These are phyloP conservation scores for Nanorana parkeri DNA, from an alignment of 2,113 vertebrate species.

Conservation along the genomic window DNA sequence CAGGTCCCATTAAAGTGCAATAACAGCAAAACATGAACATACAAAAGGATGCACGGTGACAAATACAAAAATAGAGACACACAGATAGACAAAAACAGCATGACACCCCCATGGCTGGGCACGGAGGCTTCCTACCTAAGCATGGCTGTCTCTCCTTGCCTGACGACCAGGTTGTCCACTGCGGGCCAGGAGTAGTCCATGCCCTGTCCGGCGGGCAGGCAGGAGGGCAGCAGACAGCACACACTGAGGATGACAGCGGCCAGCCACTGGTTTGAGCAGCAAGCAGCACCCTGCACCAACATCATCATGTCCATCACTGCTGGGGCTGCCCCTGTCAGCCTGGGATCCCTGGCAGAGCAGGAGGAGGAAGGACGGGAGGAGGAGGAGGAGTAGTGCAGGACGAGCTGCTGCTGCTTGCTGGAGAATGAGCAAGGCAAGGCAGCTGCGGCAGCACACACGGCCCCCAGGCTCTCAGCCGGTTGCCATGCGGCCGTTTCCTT, in stretches of 20 bases:
- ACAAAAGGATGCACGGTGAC: background rate
- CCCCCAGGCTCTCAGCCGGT: slow-evolving; percentile 93
- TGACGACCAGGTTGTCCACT: slow-evolving; percentile 92
- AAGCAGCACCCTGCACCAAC: slow-evolving; percentile 90
- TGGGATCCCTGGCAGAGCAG: slow-evolving; percentile 50
- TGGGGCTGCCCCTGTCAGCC: slow-evolving; percentile 67
- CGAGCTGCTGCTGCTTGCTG: slow-evolving; percentile 70
- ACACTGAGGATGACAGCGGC: slow-evolving; percentile 89
- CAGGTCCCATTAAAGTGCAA: too few species aligned
- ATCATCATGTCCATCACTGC: slow-evolving; percentile 86
- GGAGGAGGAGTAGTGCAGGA: slow-evolving; percentile 88
- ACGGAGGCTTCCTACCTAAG: slow-evolving; percentile 83
- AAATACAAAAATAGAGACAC: background rate
- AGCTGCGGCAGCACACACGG: slow-evolving; percentile 80
- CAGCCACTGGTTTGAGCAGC: slow-evolving; percentile 94
- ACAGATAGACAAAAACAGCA: slow-evolving; percentile 20
- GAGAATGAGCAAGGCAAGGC: slow-evolving; percentile 76
- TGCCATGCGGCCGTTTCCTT: slow-evolving; percentile 98
- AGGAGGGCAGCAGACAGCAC: slow-evolving; percentile 90
- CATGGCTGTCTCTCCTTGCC: slow-evolving; percentile 94
- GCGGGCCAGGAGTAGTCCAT: slow-evolving; percentile 88
- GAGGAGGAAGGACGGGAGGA: slow-evolving; percentile 71
- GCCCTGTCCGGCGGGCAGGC: slow-evolving; percentile 89
- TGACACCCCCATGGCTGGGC: slow-evolving; percentile 18
- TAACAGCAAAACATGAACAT: slow-evolving; percentile 49